Conservation (phyloP, 2,888 invertebrate genomes). For the Cylindroiulus punctatus region DNA sequence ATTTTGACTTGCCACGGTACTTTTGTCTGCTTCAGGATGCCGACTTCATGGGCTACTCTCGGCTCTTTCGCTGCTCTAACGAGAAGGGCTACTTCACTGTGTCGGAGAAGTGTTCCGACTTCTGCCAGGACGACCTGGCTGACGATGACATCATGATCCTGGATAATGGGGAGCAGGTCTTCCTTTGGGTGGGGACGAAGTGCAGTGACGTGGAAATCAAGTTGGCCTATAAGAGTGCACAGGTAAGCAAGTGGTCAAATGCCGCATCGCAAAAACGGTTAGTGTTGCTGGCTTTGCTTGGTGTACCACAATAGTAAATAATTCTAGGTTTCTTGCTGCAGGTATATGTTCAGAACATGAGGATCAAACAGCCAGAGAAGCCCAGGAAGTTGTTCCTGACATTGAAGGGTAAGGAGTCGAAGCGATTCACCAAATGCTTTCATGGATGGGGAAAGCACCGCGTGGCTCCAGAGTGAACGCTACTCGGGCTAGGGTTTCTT, state of each 20-base stretch:
- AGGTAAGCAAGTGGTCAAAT: constrained; percentile 71
- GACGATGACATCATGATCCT: constrained; percentile 99
- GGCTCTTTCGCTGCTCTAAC: constrained; percentile 97
- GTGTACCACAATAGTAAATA: no score
- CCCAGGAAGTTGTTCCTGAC: constrained; percentile 93
- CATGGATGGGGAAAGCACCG: constrained; percentile 98
- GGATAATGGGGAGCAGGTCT: constrained; percentile 97
- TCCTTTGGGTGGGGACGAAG: constrained; percentile 95
- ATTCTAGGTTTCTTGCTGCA: constrained; percentile 66
- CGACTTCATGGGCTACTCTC: constrained; percentile 89
- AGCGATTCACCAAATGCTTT: constrained; percentile 96
- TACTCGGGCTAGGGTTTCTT: not conserved
- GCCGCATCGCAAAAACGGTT: no score
- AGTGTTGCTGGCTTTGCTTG: no score
- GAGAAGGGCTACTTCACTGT: constrained; percentile 99
- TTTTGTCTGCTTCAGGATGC: constrained; percentile 71
- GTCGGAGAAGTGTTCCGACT: constrained; percentile 98
- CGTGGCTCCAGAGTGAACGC: constrained; percentile 74
- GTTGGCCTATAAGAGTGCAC: constrained; percentile 96
- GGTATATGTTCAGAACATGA: constrained; percentile 98
- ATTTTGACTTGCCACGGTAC: not conserved
- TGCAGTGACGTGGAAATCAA: constrained; percentile 99
- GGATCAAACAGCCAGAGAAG: constrained; percentile 90
- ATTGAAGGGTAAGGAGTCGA: constrained; percentile 94
- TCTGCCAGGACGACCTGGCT: constrained; percentile 98